Base-by-base conservation (phyloP, 2,113 vertebrate genomes). In the cattle (Bos taurus) region DNA sequence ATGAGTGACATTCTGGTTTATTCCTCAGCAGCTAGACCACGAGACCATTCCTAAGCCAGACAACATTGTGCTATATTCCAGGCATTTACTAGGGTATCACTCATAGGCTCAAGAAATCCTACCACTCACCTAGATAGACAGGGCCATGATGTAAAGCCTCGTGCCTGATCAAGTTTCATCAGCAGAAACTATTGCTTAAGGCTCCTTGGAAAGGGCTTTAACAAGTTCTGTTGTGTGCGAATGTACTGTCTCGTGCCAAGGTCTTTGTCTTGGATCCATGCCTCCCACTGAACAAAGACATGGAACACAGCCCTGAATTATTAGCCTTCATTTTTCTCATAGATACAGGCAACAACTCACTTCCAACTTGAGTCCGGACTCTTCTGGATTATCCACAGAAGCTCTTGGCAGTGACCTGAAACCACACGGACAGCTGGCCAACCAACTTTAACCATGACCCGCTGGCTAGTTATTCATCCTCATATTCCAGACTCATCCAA, bases 401-500 rank as follows among this genome's bases (percentile, higher is more conserved):
- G 28, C 54, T 60, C 82, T 97, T 82, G 97, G 89, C 95, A 40
- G 50, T 93, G 96, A 46, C 33, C 43, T 52, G 40, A 94, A 94
- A 50, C 81, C 67, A 85, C n/a, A 33, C 1, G 26, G 56, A 86
- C 16, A 81, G 10, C 52, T 95, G 50, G 77, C 67, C 77, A 59
- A 85, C 89, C 46, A 11, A 57, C 30, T 89, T 82, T 81, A 92
- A 92, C 81, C 17, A 56, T 50, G 83, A 80, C 23, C 96, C n/a
- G 7, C 54, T 80, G 89, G 62, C 50, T 40, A 60, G 48, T 81
- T 64, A 81, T 84, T 87, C 64, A 93, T 40, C 60, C 25, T 36
- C 52, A 16, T n/a, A 57, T 95, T 94, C 82, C 54, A 88, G 56
- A 81, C 46, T 64, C 7, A 25, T 48, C 57, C 52, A 71, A 62